These are phyloP conservation scores for Pterobdella sp. DNA, from an alignment of 2,888 invertebrate genomes.

Conservation along the genomic window DNA sequence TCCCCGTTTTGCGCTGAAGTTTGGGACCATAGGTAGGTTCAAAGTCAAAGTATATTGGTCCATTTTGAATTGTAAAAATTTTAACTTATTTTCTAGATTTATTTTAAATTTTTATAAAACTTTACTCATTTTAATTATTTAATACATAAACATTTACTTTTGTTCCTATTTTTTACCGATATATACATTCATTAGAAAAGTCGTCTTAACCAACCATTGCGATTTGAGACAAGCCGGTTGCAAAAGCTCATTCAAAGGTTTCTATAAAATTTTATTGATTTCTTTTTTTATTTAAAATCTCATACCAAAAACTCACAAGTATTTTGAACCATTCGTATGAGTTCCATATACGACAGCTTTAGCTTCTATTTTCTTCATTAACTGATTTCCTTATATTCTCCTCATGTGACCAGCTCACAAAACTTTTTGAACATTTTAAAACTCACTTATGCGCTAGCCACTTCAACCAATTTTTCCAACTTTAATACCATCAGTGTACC, in stretches of 20 bases:
- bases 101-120: background rate
- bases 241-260: constrained; percentile 29
- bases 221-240: constrained; percentile 28
- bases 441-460: too few species aligned
- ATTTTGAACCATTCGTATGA: too few species aligned
- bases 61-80: too few species aligned
- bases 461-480: too few species aligned
- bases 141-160: background rate
- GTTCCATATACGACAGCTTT: too few species aligned
- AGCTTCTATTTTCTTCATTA: too few species aligned
- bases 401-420: too few species aligned
- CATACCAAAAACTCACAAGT: too few species aligned
- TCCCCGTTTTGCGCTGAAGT: constrained; percentile 91
- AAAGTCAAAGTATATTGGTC: too few species aligned
- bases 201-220: constrained; percentile 53
- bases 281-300: too few species aligned
- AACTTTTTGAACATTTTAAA: too few species aligned
- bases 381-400: too few species aligned
- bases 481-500: background rate
- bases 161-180: background rate
- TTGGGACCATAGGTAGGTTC: constrained; percentile 52
- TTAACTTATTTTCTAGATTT: background rate
- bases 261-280: background rate
- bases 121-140: background rate
- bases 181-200: background rate